Base-by-base conservation (phyloP, 2,888 invertebrate genomes). In the Smittia sp. region DNA sequence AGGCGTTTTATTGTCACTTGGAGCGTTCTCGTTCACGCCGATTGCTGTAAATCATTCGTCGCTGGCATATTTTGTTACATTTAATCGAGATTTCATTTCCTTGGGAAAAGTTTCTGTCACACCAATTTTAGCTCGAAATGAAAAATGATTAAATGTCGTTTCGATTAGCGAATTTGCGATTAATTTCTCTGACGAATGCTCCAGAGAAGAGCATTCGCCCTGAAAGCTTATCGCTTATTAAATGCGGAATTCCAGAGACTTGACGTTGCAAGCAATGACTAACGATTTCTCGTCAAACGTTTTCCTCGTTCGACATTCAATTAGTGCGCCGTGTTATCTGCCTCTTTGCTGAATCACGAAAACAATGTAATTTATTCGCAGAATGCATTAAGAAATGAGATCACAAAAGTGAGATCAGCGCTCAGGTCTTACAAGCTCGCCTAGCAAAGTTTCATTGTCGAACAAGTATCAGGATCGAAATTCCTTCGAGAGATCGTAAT, bases 11-110 rank as follows among this genome's bases (percentile, higher is more conserved):
- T 46, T 46, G 46, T 46, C 46, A 46, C n/a, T 58, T 58, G 11
- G 20, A 58, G n/a, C 20, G 4, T 11, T 58, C 20, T 18, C 24
- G 20, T 65, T 65, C 65, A 65, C 11, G 24, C 25, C 15, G 27
- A 3, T 1, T 67, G 41, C 41, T 52, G 46, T 70, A 54, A 70
- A 70, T 70, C 52, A 52, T 70, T 70, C 54, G 46, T 25, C 69
- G 54, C 27, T 46, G 9, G 1, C 27, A 68, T 24, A 54, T 70
- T 70, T 38, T 67, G 32, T 41, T 54, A 70, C 46, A 25, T 20
- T 70, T 52, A 13, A 70, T 41, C 25, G 67, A 66, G 32, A 39
- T 67, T 39, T 39, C 13, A 24, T 58, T 58, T 58, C 22, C 7
- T 22, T 18, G 32, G 32, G 32, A 32, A 32, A 32, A 32, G 32